phyloP scores from a whole-genome alignment of 2,888 invertebrate species.

The Noctua comes region DNA sequence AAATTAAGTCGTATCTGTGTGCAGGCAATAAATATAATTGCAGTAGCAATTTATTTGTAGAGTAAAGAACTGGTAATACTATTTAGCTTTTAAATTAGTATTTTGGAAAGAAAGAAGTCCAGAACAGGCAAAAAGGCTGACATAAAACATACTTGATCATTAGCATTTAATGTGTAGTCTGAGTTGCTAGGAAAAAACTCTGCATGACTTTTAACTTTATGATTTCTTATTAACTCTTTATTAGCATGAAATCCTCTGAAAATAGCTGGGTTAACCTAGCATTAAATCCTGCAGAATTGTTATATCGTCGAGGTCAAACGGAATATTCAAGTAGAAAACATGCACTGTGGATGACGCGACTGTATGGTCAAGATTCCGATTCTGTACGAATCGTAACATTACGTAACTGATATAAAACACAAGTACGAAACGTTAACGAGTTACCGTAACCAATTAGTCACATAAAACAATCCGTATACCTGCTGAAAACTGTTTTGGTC shows the following conservation, averaged over 20 bases:
- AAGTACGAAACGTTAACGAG: slow-evolving; percentile 30
- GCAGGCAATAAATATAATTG: not conserved
- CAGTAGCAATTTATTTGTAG: slow-evolving; percentile 3
- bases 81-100: not conserved
- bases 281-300: not conserved
- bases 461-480: slow-evolving; percentile 74
- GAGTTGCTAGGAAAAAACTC: slow-evolving; percentile 8
- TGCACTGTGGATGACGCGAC: slow-evolving; percentile 1
- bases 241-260: not conserved
- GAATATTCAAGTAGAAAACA: slow-evolving; percentile 22
- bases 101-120: not conserved
- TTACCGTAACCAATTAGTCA: slow-evolving; percentile 45
- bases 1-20: not conserved
- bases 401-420: slow-evolving; percentile 33
- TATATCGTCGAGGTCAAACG: not conserved
- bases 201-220: not conserved
- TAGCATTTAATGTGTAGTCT: not conserved
- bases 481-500: slow-evolving; percentile 90
- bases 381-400: slow-evolving; percentile 34
- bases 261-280: not conserved
- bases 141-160: slow-evolving; percentile 1
- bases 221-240: not conserved
- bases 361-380: slow-evolving; percentile 6
- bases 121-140: not conserved
- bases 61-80: not conserved